These are phyloP conservation scores for Rhadina sibilatrix DNA, from an alignment of 2,113 vertebrate genomes.

Conservation along the genomic window DNA sequence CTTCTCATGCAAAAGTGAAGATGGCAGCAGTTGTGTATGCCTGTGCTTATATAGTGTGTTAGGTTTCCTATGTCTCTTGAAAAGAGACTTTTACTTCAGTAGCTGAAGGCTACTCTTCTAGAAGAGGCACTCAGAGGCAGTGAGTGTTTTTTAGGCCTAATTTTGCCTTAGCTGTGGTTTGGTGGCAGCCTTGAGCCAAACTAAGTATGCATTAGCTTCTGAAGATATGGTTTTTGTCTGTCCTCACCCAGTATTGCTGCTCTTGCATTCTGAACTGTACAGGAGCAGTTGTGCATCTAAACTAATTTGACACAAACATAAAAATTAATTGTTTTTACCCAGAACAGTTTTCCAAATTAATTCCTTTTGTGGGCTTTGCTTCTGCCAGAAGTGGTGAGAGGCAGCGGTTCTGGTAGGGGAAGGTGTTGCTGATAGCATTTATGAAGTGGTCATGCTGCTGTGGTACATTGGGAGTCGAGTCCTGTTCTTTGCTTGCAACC, in stretches of 20 bases:
- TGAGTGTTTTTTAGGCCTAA: not conserved
- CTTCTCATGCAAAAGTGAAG: not conserved
- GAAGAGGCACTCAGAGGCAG: not conserved
- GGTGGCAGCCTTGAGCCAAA: not conserved
- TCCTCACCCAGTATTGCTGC: not conserved
- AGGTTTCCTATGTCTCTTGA: not conserved
- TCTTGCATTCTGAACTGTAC: not conserved
- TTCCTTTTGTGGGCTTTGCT: not conserved
- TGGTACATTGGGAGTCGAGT: not conserved
- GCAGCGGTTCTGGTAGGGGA: not conserved
- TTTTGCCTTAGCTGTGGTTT: not conserved
- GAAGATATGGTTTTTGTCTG: fast-evolving
- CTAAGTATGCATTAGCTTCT: not conserved
- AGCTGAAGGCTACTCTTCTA: not conserved
- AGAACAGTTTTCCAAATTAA: not conserved
- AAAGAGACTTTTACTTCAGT: not conserved
- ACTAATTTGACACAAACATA: not conserved
- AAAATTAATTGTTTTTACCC: not conserved
- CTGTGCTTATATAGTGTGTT: not conserved
- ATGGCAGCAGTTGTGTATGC: not conserved
- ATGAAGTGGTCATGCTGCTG: not conserved
- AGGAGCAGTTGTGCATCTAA: not conserved
- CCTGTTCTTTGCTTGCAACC: not conserved
- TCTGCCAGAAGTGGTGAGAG: not conserved
- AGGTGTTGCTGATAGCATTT: not conserved